phyloP scores from a whole-genome alignment of 2,797 vertebrate genomes.

The Gobionotothen gibberifrons region DNA sequence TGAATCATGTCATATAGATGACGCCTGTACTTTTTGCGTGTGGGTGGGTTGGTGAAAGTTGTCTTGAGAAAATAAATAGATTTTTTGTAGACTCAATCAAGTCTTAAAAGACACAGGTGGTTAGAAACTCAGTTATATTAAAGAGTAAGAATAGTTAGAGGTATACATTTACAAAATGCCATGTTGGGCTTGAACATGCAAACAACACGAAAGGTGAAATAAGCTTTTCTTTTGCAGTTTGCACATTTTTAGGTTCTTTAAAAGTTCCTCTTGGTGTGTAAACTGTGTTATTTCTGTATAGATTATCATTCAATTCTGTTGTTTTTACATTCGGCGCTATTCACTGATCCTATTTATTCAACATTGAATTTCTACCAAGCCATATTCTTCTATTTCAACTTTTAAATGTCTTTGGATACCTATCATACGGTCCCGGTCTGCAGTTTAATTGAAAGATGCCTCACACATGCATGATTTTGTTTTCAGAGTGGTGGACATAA shows the following conservation, averaged over 20 bases:
- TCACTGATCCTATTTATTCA: background rate
- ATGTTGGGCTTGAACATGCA: background rate
- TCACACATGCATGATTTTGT: slow-evolving; percentile 25
- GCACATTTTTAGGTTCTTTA: background rate
- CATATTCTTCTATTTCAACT: background rate
- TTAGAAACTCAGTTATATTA: background rate
- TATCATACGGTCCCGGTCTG: background rate
- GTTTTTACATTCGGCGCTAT: background rate
- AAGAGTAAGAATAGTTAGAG: background rate
- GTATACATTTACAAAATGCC: background rate
- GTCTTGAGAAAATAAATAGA: background rate
- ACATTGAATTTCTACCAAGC: too few species aligned
- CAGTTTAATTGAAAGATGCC: background rate
- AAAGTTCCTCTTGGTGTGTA: background rate
- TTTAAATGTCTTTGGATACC: background rate
- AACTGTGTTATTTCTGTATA: background rate
- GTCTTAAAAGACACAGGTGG: too few species aligned
- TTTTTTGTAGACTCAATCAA: background rate
- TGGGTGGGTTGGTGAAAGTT: background rate
- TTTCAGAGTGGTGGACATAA: slow-evolving; percentile 89
- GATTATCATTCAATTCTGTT: background rate
- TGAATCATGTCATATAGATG: background rate
- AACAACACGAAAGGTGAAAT: background rate
- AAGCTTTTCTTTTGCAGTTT: background rate
- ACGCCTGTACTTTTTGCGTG: background rate